A percentile compares a stretch with the other conserved stretches of the same genome.
phyloP scores from a whole-genome alignment of 1,140 invertebrate species.

The Heliconius melpomene region DNA sequence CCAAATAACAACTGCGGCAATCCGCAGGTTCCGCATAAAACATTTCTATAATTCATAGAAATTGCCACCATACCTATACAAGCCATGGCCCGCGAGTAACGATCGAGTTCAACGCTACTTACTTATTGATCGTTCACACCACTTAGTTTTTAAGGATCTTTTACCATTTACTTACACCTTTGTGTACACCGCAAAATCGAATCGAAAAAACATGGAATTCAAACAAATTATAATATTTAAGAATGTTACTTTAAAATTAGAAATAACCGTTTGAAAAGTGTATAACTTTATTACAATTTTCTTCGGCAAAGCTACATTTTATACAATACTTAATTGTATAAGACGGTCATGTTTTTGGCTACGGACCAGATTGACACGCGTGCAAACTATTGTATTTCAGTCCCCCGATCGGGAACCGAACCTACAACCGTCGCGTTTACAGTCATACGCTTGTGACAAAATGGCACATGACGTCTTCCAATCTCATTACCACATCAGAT shows the following conservation, averaged over 20 bases:
- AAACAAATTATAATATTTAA: too few relatives aligned
- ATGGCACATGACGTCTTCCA: too few relatives aligned
- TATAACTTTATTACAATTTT: background rate
- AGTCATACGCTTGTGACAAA: too few relatives aligned
- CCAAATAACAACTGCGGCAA: background rate
- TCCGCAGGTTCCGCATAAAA: background rate
- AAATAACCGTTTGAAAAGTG: too few relatives aligned
- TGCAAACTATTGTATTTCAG: too few relatives aligned
- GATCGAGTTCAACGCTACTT: slow-evolving; percentile 1
- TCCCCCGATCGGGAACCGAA: too few relatives aligned
- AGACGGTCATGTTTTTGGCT: background rate
- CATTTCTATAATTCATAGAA: slow-evolving; percentile 9
- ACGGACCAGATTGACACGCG: slow-evolving; percentile 1
- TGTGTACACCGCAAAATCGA: background rate
- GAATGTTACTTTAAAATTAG: too few relatives aligned
- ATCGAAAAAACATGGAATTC: too few relatives aligned
- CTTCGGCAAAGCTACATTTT: background rate
- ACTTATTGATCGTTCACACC: slow-evolving; percentile 11
- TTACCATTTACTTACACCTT: background rate
- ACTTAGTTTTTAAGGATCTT: background rate
- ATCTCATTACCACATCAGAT: background rate
- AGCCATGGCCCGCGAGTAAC: background rate
- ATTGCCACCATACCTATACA: background rate
- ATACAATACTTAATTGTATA: background rate
- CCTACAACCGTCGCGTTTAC: too few relatives aligned